phyloP scores from a whole-genome alignment of 1,140 invertebrate species.

The Drosophila serrata region DNA sequence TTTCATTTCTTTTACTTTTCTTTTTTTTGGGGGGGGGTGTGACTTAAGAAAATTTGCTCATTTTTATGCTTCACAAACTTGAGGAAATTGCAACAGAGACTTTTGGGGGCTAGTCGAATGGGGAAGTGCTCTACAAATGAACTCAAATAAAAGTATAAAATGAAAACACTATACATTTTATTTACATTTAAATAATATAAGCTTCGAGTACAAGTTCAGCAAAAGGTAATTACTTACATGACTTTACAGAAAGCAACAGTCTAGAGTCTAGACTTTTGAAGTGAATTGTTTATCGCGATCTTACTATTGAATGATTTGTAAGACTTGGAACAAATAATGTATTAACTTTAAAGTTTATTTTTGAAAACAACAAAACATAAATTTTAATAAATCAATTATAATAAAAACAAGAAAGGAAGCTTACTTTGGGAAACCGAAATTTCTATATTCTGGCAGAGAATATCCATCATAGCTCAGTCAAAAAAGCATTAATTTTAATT shows the following conservation, averaged over 20 bases:
- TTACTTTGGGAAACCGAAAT: too few species aligned
- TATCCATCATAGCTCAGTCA: too few species aligned
- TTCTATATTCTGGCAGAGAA: too few species aligned
- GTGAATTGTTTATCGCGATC: neutral
- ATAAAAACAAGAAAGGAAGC: too few species aligned
- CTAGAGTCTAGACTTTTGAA: neutral
- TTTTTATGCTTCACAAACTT: constrained; percentile 73
- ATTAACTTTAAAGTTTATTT: too few species aligned
- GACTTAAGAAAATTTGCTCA: constrained; percentile 57
- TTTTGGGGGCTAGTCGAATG: constrained; percentile 1
- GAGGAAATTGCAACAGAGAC: constrained; percentile 1
- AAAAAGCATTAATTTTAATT: too few species aligned
- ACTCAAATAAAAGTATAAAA: neutral
- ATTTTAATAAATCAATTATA: too few species aligned
- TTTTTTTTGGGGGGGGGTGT: constrained; percentile 37
- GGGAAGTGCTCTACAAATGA: constrained; percentile 19
- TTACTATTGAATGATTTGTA: neutral
- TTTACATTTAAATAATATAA: too few species aligned
- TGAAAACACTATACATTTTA: neutral
- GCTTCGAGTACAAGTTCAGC: neutral
- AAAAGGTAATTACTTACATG: neutral
- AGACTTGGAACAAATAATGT: too few species aligned
- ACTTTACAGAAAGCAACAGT: neutral
- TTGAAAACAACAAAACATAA: too few species aligned
- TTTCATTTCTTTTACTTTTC: neutral